Evolutionary conservation across 1,140 invertebrate species (phyloP), one percentile per base, ranked within the genome.

Genomic region (Zaprionus taronus): DNA sequence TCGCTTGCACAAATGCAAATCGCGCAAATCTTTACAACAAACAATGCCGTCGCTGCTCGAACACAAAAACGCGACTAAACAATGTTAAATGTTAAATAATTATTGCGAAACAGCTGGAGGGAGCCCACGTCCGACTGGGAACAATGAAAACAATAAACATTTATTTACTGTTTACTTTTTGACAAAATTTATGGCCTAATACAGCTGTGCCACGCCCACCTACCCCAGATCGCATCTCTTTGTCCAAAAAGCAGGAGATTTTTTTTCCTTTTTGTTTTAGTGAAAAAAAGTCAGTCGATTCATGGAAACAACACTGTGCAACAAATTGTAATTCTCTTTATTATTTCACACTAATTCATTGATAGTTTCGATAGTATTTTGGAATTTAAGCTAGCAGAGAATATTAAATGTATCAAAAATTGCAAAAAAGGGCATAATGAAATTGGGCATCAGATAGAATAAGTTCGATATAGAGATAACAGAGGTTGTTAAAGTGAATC

Each of bases 1-100:
- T 75, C 84, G 73, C 83, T 83, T 86, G 83, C 72, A 87, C 83
- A 87, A 87, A 86, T 87, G 83, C 83, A 86, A 86, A 86, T 86
- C 80, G 84, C 38, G 83, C 66, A 87, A 86, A 86, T 86, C 84
- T 80, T 83, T 86, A 89, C 80, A 87, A 77, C 84, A 87, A 86
- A 86, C 80, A 85, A 83, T 79, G 56, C 41, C 41, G n/a, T 7
- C 41, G 83, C 67, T 65, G 38, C 20, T 53, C 47, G 28, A 28
- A 41, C 9, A 58, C 71, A 75, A 77, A 79, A 85, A 72, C 75
- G 75, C 75, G 55, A 87, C 80, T 87, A 80, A 86, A 86, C 83
- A 86, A 86, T 86, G 84, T 83, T 87, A 87, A 86, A 86, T 87
- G 84, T 89, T 87, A 86, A 86, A 89, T 86, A 86, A 86, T 86